These are phyloP conservation scores for Neodon shergylaensis DNA, from an alignment of 2,113 vertebrate genomes.

Conservation along the genomic window DNA sequence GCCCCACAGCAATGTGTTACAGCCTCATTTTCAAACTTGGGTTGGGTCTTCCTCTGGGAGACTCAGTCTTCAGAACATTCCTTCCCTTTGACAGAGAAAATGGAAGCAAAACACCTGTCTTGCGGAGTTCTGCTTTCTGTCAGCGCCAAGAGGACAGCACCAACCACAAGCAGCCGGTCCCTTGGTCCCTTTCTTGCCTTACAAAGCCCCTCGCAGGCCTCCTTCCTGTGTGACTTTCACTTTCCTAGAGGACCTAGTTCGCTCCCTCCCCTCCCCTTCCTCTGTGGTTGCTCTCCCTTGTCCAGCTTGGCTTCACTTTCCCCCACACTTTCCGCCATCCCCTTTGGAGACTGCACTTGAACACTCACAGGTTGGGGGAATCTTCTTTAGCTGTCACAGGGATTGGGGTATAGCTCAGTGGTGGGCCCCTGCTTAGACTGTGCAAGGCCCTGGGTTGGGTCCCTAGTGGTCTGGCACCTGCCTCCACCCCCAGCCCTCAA, in stretches of 20 bases:
- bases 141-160: slow-evolving; percentile 61
- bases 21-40: background rate
- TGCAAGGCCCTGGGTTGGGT: background rate
- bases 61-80: slow-evolving; percentile 53
- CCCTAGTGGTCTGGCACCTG: background rate
- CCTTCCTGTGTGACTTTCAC: slow-evolving; percentile 36
- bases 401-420: background rate
- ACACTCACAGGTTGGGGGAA: background rate
- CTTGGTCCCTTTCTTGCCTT: slow-evolving; percentile 57
- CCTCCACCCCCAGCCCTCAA: too few species aligned
- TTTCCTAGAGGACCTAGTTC: slow-evolving; percentile 43
- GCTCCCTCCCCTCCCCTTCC: background rate
- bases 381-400: background rate
- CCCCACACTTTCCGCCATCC: background rate
- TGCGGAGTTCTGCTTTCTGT: slow-evolving; percentile 72
- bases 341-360: background rate
- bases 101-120: slow-evolving; percentile 62
- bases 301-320: background rate
- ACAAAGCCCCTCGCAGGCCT: background rate
- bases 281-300: background rate
- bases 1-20: background rate
- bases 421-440: background rate
- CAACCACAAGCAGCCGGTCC: slow-evolving; percentile 50
- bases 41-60: background rate
- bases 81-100: slow-evolving; percentile 58